These are phyloP conservation scores for Serinus canaria DNA, from an alignment of 2,113 vertebrate genomes.

Conservation along the genomic window DNA sequence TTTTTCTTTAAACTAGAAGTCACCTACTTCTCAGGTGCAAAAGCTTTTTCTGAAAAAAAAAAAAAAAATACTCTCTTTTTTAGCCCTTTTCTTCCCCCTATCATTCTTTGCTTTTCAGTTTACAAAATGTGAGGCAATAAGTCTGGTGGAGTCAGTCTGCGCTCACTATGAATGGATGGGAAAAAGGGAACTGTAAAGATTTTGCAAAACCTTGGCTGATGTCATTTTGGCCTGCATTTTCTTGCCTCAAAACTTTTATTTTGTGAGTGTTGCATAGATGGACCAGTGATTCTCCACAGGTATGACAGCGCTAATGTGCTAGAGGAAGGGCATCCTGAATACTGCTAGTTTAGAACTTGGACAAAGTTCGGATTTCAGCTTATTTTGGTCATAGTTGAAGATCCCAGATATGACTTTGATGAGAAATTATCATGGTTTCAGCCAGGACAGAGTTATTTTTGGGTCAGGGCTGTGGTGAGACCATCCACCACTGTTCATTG, in stretches of 20 bases:
- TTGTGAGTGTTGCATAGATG: neutral
- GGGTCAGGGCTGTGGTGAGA: accelerated
- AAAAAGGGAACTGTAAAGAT: neutral
- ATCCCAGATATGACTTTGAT: neutral
- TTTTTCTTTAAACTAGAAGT: neutral
- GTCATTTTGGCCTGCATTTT: neutral
- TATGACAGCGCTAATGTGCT: accelerated
- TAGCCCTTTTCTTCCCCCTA: neutral
- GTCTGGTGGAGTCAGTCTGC: neutral
- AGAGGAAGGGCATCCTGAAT: neutral
- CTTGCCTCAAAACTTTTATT: neutral
- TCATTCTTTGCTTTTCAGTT: neutral
- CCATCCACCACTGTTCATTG: accelerated
- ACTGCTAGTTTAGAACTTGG: neutral
- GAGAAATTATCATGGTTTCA: neutral
- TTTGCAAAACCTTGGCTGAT: neutral
- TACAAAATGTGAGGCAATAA: neutral
- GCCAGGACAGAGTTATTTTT: neutral
- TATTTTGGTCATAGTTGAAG: neutral
- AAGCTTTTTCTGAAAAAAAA: neutral
- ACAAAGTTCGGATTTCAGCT: neutral
- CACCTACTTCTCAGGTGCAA: neutral
- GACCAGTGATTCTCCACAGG: neutral
- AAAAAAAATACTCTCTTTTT: neutral
- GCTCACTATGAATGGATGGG: neutral